These are phyloP conservation scores for Cephalophus harveyi DNA, from an alignment of 2,113 vertebrate genomes.

Conservation along the genomic window DNA sequence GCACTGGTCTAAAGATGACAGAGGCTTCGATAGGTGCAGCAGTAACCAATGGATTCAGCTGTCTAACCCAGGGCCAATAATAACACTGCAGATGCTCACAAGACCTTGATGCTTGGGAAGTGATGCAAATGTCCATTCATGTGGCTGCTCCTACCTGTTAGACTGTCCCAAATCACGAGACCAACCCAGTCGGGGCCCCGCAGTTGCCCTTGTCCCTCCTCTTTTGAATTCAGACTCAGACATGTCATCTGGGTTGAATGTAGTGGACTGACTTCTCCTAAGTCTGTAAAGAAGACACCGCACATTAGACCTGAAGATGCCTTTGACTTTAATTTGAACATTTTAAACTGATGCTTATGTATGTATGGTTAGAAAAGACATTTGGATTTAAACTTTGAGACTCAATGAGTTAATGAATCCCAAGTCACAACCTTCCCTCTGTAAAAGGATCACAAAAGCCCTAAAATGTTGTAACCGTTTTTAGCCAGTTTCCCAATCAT, in stretches of 20 bases:
- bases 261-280: slow-evolving; percentile 95
- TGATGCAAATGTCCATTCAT: background rate
- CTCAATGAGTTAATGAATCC: background rate
- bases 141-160: slow-evolving; percentile 83
- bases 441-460: background rate
- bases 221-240: slow-evolving; percentile 92
- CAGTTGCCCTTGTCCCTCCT: slow-evolving; percentile 94
- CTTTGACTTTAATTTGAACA: background rate
- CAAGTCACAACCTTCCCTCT: background rate
- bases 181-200: slow-evolving; percentile 95
- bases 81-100: background rate
- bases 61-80: background rate
- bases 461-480: background rate
- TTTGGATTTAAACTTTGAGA: background rate
- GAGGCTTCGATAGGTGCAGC: background rate
- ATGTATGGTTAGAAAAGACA: background rate
- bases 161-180: slow-evolving; percentile 92
- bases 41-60: background rate
- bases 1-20: background rate
- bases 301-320: background rate
- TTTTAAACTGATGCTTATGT: background rate
- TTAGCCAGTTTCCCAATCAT: background rate
- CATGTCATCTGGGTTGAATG: slow-evolving; percentile 94
- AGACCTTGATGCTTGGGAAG: background rate
- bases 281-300: slow-evolving; percentile 81